Evolutionary conservation across 2,888 invertebrate genomes (phyloP).

Genomic region (Branchellion lobata): DNA sequence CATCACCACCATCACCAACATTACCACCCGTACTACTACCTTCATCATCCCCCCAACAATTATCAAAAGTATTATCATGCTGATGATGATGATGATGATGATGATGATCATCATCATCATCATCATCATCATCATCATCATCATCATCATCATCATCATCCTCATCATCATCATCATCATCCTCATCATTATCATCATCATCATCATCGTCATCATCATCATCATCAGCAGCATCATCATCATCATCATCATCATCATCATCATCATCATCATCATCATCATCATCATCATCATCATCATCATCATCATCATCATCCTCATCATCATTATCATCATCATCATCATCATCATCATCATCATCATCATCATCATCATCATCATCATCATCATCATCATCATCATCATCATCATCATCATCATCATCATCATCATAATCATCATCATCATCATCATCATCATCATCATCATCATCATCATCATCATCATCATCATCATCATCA

Average conservation of each 20-base stretch:
- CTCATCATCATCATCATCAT: no score
- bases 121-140: no score
- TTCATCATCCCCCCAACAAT: no score
- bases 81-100: conserved; percentile 11
- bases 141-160: no score
- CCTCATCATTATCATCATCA: not conserved
- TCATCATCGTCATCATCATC: conserved; percentile 43
- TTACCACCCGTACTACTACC: no score
- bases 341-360: conserved; percentile 26
- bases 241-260: conserved; percentile 35
- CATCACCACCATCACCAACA: no score
- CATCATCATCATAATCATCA: conserved; percentile 31
- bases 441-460: conserved; percentile 30
- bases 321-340: conserved; percentile 5
- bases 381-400: conserved; percentile 36
- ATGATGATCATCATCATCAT: not conserved
- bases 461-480: conserved; percentile 42
- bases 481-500: conserved; percentile 45
- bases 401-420: conserved; percentile 9
- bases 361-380: conserved; percentile 29
- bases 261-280: conserved; percentile 27
- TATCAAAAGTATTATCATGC: no score
- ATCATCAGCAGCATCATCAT: conserved; percentile 39
- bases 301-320: no score
- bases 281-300: conserved; percentile 13